phyloP scores from a whole-genome alignment of 2,797 vertebrate genomes.

The Meda fulgida region DNA sequence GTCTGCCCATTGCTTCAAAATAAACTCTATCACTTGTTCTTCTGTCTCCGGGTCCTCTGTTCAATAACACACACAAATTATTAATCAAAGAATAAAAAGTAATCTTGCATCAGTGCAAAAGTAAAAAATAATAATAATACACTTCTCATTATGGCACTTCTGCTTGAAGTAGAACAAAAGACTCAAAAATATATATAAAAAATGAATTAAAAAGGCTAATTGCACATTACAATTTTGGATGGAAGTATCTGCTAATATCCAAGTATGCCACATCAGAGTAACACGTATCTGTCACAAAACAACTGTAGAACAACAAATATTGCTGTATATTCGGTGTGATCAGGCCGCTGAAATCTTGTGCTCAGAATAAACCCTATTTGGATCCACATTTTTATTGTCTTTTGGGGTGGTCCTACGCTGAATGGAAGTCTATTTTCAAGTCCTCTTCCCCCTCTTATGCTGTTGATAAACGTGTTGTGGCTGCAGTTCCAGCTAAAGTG shows the following conservation, averaged over 20 bases:
- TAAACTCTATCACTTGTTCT: too few relatives aligned
- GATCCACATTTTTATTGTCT: background rate
- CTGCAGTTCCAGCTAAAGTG: conserved; percentile 73
- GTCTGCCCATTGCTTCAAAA: too few relatives aligned
- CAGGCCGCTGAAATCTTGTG: background rate
- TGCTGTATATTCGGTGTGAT: background rate
- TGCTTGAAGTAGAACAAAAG: background rate
- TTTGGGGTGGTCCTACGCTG: background rate
- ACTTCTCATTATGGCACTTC: background rate
- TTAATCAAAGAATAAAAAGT: background rate
- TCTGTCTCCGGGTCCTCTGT: too few relatives aligned
- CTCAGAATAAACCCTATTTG: background rate
- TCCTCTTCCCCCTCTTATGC: background rate
- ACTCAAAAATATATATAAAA: background rate
- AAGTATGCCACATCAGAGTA: background rate
- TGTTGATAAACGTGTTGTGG: conserved; percentile 75
- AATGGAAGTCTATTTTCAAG: conserved; percentile 6
- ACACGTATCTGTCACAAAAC: background rate
- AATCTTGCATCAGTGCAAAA: background rate
- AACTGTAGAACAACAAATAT: background rate
- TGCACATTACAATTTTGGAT: background rate
- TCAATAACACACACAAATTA: background rate
- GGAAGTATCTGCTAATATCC: background rate
- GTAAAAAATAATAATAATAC: too few relatives aligned
- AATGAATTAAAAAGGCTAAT: background rate